These are phyloP conservation scores for Metalampra italica DNA, from an alignment of 2,888 invertebrate genomes.

Conservation along the genomic window DNA sequence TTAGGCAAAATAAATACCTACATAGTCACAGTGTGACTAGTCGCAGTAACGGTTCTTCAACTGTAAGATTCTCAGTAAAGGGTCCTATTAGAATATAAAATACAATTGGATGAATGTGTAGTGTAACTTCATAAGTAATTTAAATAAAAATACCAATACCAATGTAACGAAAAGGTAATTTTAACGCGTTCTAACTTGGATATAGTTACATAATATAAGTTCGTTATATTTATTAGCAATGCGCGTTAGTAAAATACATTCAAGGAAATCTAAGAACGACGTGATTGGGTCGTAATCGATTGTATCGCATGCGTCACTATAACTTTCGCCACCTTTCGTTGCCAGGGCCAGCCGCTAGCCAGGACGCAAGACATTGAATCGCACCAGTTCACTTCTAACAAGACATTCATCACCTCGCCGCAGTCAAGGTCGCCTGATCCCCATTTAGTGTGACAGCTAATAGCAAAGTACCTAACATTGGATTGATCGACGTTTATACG, in stretches of 20 bases:
- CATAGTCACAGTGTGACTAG: slow-evolving; percentile 18
- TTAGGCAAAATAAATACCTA: slow-evolving; percentile 40
- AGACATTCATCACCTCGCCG: slow-evolving; percentile 41
- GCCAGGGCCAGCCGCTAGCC: slow-evolving; percentile 48
- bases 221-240: slow-evolving; percentile 2
- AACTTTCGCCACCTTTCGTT: slow-evolving; percentile 71
- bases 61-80: slow-evolving; percentile 1
- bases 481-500: slow-evolving; percentile 26
- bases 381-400: slow-evolving; percentile 29
- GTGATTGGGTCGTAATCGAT: slow-evolving; percentile 40
- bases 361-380: slow-evolving; percentile 31
- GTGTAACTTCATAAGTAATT: background rate
- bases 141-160: background rate
- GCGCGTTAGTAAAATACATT: background rate
- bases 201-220: too few relatives aligned
- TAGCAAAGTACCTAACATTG: slow-evolving; percentile 36
- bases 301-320: slow-evolving; percentile 36
- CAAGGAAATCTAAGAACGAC: slow-evolving; percentile 21
- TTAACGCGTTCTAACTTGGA: too few relatives aligned
- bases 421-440: slow-evolving; percentile 42
- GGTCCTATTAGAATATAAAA: background rate
- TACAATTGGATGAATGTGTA: background rate
- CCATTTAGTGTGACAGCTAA: slow-evolving; percentile 25
- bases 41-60: slow-evolving; percentile 30
- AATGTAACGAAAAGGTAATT: background rate